phyloP scores from a whole-genome alignment of 2,888 invertebrate species.

The Sericinus montela region DNA sequence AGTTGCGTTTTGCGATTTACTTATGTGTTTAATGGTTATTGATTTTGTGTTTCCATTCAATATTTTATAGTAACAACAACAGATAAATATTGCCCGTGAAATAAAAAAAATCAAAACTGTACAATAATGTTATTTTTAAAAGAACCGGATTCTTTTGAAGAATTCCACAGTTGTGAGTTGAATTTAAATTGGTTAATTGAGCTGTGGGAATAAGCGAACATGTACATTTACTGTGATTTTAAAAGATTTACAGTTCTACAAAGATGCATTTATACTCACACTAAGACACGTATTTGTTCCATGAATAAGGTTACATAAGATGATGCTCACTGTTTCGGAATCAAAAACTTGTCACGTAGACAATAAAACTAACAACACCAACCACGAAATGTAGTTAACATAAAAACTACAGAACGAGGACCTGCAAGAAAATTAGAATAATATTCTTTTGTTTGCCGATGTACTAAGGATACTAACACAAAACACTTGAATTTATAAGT shows the following conservation, averaged over 20 bases:
- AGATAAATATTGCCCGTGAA: not conserved
- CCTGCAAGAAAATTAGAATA: slow-evolving; percentile 58
- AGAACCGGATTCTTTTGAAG: slow-evolving; percentile 2
- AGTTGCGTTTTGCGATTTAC: slow-evolving; percentile 47
- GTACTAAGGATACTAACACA: slow-evolving; percentile 17
- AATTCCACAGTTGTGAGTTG: slow-evolving; percentile 8
- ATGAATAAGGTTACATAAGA: slow-evolving; percentile 17
- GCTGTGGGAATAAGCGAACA: slow-evolving; percentile 3
- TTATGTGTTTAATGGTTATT: slow-evolving; percentile 59
- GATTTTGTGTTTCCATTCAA: slow-evolving; percentile 52
- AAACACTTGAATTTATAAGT: not conserved
- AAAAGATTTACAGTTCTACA: not conserved
- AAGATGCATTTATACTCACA: slow-evolving; percentile 7
- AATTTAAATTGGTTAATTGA: slow-evolving; percentile 11
- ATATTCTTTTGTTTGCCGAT: slow-evolving; percentile 34
- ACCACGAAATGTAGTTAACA: slow-evolving; percentile 45
- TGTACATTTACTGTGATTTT: slow-evolving; percentile 1
- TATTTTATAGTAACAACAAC: slow-evolving; percentile 28
- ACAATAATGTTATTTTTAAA: not conserved
- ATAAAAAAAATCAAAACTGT: too few species aligned
- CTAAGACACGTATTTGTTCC: slow-evolving; percentile 15
- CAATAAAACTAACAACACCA: slow-evolving; percentile 56
- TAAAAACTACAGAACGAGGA: slow-evolving; percentile 52
- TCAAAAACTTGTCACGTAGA: slow-evolving; percentile 55
- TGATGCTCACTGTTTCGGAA: slow-evolving; percentile 23